Base-by-base conservation (phyloP, 2,888 invertebrate genomes). In the Caradrina kadenii region DNA sequence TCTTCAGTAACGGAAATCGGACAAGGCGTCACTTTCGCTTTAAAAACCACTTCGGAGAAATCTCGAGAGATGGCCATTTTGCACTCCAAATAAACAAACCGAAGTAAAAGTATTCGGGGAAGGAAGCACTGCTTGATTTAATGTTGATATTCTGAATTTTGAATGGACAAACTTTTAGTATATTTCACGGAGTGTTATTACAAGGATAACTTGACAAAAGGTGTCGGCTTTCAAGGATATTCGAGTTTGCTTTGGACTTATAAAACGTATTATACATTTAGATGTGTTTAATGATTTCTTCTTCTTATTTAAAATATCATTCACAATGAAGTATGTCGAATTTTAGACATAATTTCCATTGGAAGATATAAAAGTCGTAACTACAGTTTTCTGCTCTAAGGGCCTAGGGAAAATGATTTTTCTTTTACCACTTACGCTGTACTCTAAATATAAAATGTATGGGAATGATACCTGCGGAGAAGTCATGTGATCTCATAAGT, bases 151-250 rank as follows among this genome's bases (percentile, higher is more conserved):
- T 75, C 64, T 62, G 74, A 82, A 78, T 80, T 73, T 55, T 76
- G 78, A 80, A 83, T 78, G 64, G 71, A 55, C 22, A 68, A 85
- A 84, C 70, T 76, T 81, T 73, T 73, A 76, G 82, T 83, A 73
- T 78, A 81, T 80, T 80, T 78, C 56, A 61, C 74, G 63, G 52
- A 67, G 68, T 78, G 59, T 77, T 73, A 76, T 76, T 80, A 68
- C 69, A 69, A 76, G 55, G 62, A 68, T 71, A 73, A 69, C 60
- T 73, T 72, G 71, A 76, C 76, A 76, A 79, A 80, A 74, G 81
- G 69, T 81, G 76, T 67, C 56, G 45, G 60, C 22, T 78, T 81
- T 63, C 52, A 19, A 53, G 58, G 60, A 60, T 70, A 65, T 58
- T 69, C 7, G 26, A 56, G 60, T 75, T 76, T 49, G 17, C 11